Base-by-base conservation (phyloP, 2,888 invertebrate species). In the Andricus quercusramuli region DNA sequence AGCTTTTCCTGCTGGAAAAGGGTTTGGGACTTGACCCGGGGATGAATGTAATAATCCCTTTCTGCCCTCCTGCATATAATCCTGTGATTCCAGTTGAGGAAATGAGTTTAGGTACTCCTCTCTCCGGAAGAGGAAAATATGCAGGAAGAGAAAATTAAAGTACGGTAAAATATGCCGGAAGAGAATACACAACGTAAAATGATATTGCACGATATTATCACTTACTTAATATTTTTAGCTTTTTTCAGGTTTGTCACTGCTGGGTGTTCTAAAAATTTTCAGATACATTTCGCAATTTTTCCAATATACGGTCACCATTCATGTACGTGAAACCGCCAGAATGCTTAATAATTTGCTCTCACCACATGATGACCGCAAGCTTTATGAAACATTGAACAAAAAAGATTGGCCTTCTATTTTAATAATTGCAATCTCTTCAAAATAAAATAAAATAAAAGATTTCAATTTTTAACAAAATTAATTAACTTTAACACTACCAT, bases 291-390 rank as follows among this genome's bases (percentile, higher is more conserved):
- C 17, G 29, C 44, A 25, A 29, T 70, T 51, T 51, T 70, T 20
- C 47, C 68, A 51, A 70, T 29, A 47, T 70, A 29, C 47, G 25
- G 44, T 47, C 15, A 8, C 17, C 47, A 25, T 25, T 47, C 68
- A 29, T 70, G 17, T 22, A 29, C 47, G 25, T 17, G 17, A 47
- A 47, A 68, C 68, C 47, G 47, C 68, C 17, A 68, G 68, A 68
- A 25, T 44, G 68, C 44, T 47, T 68, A 68, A 68, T 68, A 68
- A 68, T 68, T 68, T 17, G 20, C 25, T 22, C 47, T 47, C 68
- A 47, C 47, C 68, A 29, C 47, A 29, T 70, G 20, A 25, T 47
- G 25, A 47, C 29, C 25, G 20, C 68, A 25, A 20, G 20, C 25
- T 25, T 47, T 17, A 70, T 47, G 17, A 70, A 29, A 25, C 17